Evolutionary conservation across 2,113 vertebrate genomes (phyloP).

Genomic region (Perognathus longimembris): DNA sequence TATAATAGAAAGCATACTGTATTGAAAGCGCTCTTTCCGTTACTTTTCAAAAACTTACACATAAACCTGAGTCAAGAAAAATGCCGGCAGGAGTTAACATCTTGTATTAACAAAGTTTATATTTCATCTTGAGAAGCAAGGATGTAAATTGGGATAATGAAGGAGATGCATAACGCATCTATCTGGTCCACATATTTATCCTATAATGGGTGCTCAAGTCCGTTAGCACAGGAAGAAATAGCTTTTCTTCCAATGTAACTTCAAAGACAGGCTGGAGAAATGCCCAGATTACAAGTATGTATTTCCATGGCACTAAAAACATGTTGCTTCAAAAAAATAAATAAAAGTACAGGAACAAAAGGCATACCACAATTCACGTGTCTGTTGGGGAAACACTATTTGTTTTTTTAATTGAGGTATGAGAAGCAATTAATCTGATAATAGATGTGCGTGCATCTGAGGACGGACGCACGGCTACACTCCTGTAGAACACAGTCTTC

Average conservation of each 20-base stretch:
- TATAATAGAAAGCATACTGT: not conserved
- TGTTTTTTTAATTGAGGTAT: not conserved
- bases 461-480: accelerated
- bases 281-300: not conserved
- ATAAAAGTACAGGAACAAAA: accelerated
- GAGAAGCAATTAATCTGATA: too few species aligned
- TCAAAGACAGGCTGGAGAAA: conserved; percentile 45
- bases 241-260: not conserved
- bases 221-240: not conserved
- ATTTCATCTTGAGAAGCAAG: conserved; percentile 42
- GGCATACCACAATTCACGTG: too few species aligned
- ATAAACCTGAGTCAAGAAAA: conserved; percentile 9
- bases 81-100: not conserved
- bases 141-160: not conserved
- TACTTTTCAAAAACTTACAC: conserved; percentile 34
- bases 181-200: not conserved
- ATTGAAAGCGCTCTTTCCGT: not conserved
- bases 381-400: not conserved
- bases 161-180: not conserved
- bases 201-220: not conserved
- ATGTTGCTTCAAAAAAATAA: not conserved
- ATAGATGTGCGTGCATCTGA: too few species aligned
- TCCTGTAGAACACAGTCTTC: accelerated
- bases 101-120: not conserved
- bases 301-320: not conserved